These are phyloP conservation scores for Sinohyriopsis cumingii DNA, from an alignment of 2,888 invertebrate genomes.

Conservation along the genomic window DNA sequence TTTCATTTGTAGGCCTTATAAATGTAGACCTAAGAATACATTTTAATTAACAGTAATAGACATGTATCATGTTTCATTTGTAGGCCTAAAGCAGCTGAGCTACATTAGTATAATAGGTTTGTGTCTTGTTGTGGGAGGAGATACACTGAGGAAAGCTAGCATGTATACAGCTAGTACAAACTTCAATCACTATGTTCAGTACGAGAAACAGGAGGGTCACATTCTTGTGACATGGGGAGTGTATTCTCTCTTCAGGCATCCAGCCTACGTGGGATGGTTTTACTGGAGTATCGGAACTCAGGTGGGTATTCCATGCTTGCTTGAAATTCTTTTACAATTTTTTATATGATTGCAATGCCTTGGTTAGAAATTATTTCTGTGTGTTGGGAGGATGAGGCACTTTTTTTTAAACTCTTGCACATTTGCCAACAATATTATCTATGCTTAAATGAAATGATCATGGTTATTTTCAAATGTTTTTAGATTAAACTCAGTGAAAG, in stretches of 20 bases:
- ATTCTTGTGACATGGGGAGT: conserved; percentile 90
- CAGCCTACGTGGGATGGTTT: conserved; percentile 99
- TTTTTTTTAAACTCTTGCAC: no score
- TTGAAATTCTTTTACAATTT: background rate
- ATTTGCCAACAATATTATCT: no score
- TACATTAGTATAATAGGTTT: conserved; percentile 84
- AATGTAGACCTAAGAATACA: no score
- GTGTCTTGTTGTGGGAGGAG: conserved; percentile 86
- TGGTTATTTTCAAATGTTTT: no score
- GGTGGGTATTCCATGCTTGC: conserved; percentile 73
- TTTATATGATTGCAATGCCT: background rate
- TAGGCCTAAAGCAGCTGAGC: conserved; percentile 80
- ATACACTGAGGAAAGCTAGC: conserved; percentile 89
- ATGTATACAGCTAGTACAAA: conserved; percentile 95
- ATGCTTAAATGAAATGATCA: no score
- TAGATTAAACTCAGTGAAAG: no score
- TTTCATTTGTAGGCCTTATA: no score
- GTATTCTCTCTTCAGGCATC: conserved; percentile 90
- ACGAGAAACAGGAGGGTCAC: conserved; percentile 84
- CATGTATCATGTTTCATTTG: conserved; percentile 36
- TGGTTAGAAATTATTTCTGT: no score
- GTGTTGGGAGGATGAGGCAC: no score
- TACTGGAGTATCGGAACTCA: conserved; percentile 99
- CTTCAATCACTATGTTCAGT: conserved; percentile 95
- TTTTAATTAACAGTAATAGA: no score